These are phyloP conservation scores for Taurulus bubalis DNA, from an alignment of 2,113 vertebrate species.

Conservation along the genomic window DNA sequence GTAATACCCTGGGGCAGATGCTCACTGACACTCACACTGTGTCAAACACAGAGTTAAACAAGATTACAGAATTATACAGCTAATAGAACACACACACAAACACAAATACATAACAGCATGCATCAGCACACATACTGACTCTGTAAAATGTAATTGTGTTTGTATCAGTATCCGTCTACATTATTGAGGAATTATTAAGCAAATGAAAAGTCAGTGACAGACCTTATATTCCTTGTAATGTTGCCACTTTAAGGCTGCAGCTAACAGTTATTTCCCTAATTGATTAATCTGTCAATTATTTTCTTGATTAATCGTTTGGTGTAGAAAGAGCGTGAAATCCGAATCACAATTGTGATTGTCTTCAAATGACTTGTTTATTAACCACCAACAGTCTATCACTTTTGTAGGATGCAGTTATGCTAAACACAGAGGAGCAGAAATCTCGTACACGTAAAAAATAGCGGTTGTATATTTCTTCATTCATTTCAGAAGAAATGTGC, in stretches of 20 bases:
- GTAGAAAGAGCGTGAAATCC: background rate
- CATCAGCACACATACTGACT: background rate
- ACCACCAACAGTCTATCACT: background rate
- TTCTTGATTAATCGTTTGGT: background rate
- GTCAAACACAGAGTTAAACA: constrained; percentile 21
- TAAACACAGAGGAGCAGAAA: background rate
- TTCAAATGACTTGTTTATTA: background rate
- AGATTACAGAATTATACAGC: constrained; percentile 13
- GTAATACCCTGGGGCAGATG: constrained; percentile 5
- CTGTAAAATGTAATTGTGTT: background rate
- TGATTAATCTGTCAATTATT: background rate
- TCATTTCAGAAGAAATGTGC: background rate
- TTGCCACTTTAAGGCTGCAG: background rate
- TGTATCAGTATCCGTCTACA: background rate
- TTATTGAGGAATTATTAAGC: background rate
- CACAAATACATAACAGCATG: constrained; percentile 1
- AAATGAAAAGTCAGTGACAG: background rate
- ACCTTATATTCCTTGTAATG: background rate
- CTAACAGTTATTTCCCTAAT: background rate
- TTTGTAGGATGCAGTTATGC: background rate
- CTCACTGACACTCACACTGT: constrained; percentile 16
- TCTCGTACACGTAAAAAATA: background rate
- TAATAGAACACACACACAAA: background rate
- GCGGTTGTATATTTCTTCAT: background rate
- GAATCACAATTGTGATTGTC: background rate